Conservation (phyloP, 2,888 invertebrate species). For the Corbicula japonica region DNA sequence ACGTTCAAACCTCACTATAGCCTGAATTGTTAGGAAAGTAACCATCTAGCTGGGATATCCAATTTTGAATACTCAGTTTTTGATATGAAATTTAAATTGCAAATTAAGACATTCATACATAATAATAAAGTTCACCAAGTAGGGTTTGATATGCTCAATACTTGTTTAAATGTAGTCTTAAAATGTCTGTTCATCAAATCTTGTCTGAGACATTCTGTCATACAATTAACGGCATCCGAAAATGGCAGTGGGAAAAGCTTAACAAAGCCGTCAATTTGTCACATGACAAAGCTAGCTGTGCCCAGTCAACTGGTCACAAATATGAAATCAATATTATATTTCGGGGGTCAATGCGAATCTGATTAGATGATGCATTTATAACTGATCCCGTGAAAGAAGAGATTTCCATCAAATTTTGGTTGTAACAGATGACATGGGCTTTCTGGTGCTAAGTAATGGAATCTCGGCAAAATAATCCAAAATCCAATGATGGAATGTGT, state of each 20-base stretch:
- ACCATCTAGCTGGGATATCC: too few species aligned
- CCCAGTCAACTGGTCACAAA: constrained; percentile 44
- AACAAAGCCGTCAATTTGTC: constrained; percentile 35
- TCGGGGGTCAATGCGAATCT: constrained; percentile 45
- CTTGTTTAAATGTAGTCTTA: too few species aligned
- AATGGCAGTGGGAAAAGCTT: constrained; percentile 16
- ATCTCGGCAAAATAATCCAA: constrained; percentile 58
- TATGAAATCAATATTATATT: constrained; percentile 66
- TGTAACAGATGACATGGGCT: constrained; percentile 26
- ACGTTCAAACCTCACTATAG: too few species aligned
- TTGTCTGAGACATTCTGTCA: too few species aligned
- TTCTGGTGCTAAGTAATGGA: constrained; percentile 60
- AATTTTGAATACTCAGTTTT: too few species aligned
- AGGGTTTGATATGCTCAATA: too few species aligned
- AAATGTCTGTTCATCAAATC: too few species aligned
- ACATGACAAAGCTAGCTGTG: constrained; percentile 37
- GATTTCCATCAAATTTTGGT: constrained; percentile 32
- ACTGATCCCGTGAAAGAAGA: constrained; percentile 29
- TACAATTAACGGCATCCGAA: constrained; percentile 28
- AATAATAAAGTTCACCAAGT: too few species aligned
- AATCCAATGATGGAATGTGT: constrained; percentile 52
- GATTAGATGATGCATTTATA: constrained; percentile 59
- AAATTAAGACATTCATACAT: too few species aligned
- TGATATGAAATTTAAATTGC: too few species aligned
- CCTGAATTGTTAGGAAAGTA: too few species aligned